Percentiles rank a stretch among this genome's conserved stretches.
Evolutionary conservation across 2,797 vertebrate species (phyloP).

Genomic region (Acipenser transmontanus): DNA sequence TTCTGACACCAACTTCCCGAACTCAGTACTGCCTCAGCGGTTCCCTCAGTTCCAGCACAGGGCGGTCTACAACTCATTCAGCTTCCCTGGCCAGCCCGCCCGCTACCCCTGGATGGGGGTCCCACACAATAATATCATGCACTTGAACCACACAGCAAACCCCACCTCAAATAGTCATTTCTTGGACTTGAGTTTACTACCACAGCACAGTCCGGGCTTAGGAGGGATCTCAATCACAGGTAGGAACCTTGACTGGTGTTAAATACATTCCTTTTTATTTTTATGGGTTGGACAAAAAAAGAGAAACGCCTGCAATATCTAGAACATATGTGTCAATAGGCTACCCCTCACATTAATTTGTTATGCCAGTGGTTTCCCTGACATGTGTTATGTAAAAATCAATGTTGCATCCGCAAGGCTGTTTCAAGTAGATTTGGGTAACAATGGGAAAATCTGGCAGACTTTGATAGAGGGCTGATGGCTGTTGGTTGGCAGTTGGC

Average conservation of each 20-base stretch:
- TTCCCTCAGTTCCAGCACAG: constrained; percentile 90
- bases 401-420: too few relatives aligned
- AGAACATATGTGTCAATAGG: too few relatives aligned
- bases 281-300: too few relatives aligned
- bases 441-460: too few relatives aligned
- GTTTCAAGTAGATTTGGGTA: too few relatives aligned
- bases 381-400: too few relatives aligned
- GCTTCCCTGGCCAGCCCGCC: constrained; percentile 83
- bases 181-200: constrained; percentile 92
- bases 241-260: constrained; percentile 43
- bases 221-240: constrained; percentile 98
- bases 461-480: too few relatives aligned
- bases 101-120: constrained; percentile 95
- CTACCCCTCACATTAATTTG: too few relatives aligned
- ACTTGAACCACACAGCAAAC: constrained; percentile 96
- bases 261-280: too few relatives aligned
- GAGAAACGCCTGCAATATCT: too few relatives aligned
- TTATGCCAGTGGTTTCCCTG: too few relatives aligned
- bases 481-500: too few relatives aligned
- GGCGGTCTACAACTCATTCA: constrained; percentile 92
- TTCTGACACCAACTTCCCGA: constrained; percentile 65
- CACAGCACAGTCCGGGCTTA: constrained; percentile 93
- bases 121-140: constrained; percentile 91
- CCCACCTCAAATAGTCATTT: constrained; percentile 95
- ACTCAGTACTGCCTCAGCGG: constrained; percentile 76